Evolutionary conservation across 2,888 invertebrate species (phyloP).

Genomic region (Eilema caniola): DNA sequence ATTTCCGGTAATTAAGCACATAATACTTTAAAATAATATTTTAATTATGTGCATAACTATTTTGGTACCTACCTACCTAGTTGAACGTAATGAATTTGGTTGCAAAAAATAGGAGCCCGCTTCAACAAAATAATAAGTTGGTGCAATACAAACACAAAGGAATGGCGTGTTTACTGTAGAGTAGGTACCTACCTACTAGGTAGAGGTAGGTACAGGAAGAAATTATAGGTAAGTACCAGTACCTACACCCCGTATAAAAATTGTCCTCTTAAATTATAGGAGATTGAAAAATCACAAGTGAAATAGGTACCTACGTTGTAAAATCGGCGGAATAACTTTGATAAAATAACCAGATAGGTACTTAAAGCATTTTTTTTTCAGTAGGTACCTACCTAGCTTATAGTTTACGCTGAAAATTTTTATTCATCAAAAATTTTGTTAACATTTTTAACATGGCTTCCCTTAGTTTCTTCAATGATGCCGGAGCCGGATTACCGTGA

Average conservation of each 20-base stretch:
- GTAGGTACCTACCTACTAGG: background rate
- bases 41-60: conserved; percentile 2
- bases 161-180: background rate
- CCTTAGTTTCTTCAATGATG: background rate
- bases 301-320: too few species aligned
- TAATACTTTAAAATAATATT: background rate
- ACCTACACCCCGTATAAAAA: too few species aligned
- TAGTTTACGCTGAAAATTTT: too few species aligned
- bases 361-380: too few species aligned
- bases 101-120: background rate
- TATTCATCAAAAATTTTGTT: background rate
- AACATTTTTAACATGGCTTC: background rate
- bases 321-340: too few species aligned
- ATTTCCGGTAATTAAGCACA: conserved; percentile 32
- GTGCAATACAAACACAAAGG: background rate
- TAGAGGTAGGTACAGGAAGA: too few species aligned
- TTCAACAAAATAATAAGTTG: background rate
- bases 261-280: background rate
- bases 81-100: background rate
- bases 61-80: too few species aligned
- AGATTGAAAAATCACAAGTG: too few species aligned
- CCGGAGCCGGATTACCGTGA: too few species aligned
- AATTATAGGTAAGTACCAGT: too few species aligned
- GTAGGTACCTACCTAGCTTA: too few species aligned
- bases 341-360: too few species aligned